Evolutionary conservation across 2,888 invertebrate genomes (phyloP).

Genomic region (Pomacea canaliculata): DNA sequence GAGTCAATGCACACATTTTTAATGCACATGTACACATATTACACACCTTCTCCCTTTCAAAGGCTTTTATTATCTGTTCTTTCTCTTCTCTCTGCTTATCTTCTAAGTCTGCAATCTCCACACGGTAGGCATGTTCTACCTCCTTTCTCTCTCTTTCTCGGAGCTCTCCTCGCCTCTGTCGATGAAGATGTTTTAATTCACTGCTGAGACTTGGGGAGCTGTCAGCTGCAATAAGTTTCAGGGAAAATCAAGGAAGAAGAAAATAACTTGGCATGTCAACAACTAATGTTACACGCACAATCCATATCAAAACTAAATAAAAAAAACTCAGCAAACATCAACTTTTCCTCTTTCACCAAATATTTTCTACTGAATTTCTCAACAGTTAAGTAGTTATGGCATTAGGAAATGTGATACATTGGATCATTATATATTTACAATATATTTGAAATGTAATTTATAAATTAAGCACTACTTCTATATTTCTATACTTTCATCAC

Average conservation of each 20-base stretch:
- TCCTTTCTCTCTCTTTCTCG: slow-evolving; percentile 60
- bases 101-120: slow-evolving; percentile 58
- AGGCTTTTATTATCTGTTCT: slow-evolving; percentile 42
- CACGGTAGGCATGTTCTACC: slow-evolving; percentile 57
- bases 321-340: too few species aligned
- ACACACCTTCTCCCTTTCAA: slow-evolving; percentile 55
- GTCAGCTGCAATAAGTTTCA: background rate
- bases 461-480: too few species aligned
- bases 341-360: too few species aligned
- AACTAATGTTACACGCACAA: too few species aligned
- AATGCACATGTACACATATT: background rate
- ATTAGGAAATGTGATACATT: too few species aligned
- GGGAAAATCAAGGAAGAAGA: background rate
- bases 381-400: too few species aligned
- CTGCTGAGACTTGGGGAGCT: slow-evolving; percentile 14
- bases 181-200: slow-evolving; percentile 26
- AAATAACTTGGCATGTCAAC: background rate
- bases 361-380: too few species aligned
- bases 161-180: slow-evolving; percentile 35
- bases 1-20: too few species aligned
- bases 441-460: too few species aligned
- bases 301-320: too few species aligned
- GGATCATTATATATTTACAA: too few species aligned
- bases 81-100: slow-evolving; percentile 52
- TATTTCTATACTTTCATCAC: too few species aligned